These are phyloP conservation scores for Syritta pipiens DNA, from an alignment of 2,888 invertebrate genomes.

Conservation along the genomic window DNA sequence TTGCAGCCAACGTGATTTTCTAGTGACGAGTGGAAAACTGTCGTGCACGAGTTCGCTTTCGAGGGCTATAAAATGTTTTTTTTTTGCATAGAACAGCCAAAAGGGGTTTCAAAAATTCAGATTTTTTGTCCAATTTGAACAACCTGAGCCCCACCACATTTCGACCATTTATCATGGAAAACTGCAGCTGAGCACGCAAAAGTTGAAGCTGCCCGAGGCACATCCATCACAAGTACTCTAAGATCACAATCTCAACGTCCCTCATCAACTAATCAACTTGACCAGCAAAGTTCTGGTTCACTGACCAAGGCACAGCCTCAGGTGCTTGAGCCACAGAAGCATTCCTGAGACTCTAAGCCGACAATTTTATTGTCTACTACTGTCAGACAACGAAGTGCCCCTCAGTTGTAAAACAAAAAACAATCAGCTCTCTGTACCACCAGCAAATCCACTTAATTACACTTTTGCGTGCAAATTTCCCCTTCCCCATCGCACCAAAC, in stretches of 20 bases:
- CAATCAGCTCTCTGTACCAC: conserved; percentile 24
- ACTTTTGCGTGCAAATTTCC: conserved; percentile 39
- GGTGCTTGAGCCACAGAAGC: conserved; percentile 3
- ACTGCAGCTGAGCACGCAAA: not conserved
- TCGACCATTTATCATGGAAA: too few species aligned
- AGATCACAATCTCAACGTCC: too few species aligned
- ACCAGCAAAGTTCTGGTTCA: conserved; percentile 14
- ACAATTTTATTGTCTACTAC: conserved; percentile 2
- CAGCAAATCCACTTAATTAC: conserved; percentile 37
- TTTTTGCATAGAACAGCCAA: not conserved
- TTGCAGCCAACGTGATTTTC: too few species aligned
- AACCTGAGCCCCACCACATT: too few species aligned
- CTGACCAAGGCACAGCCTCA: conserved; percentile 11
- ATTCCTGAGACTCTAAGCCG: conserved; percentile 17
- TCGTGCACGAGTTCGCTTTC: too few species aligned
- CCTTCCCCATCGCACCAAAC: conserved; percentile 45
- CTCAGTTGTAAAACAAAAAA: conserved; percentile 13
- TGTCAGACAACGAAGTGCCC: conserved; percentile 30
- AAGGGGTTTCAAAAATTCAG: not conserved
- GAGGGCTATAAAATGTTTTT: conserved; percentile 40
- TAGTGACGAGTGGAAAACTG: conserved; percentile 52
- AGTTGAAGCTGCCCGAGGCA: too few species aligned
- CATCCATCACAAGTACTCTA: too few species aligned
- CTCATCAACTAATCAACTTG: too few species aligned
- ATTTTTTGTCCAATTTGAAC: too few species aligned